Evolutionary conservation across 2,797 vertebrate species (phyloP).

Genomic region (Pangasius macronema): DNA sequence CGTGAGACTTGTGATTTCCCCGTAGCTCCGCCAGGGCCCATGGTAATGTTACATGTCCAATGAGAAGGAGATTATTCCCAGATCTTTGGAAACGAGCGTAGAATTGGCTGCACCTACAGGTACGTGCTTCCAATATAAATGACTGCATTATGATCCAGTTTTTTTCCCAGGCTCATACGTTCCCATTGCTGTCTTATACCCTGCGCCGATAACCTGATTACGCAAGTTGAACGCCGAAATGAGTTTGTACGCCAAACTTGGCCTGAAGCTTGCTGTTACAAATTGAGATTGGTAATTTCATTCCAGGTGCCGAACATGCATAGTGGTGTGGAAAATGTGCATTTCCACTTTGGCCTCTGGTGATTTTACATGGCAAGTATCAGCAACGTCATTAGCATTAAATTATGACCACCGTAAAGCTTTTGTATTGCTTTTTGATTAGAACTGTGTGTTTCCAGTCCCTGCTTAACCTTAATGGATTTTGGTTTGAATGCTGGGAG

Average conservation of each 20-base stretch:
- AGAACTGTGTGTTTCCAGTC: background rate
- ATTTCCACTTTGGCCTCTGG: background rate
- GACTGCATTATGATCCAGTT: background rate
- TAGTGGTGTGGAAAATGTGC: constrained; percentile 9
- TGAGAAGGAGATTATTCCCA: background rate
- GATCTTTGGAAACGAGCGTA: background rate
- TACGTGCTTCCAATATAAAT: background rate
- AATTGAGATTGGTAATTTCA: constrained; percentile 47
- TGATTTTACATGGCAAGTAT: background rate
- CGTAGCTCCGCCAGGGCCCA: background rate
- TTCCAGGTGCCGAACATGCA: constrained; percentile 18
- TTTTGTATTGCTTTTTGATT: background rate
- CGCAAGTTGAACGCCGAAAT: background rate
- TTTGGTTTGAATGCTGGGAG: background rate
- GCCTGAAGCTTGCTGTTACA: constrained; percentile 32
- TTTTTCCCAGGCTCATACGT: background rate
- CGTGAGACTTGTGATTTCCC: background rate
- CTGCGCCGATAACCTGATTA: background rate
- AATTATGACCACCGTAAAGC: background rate
- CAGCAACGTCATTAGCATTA: background rate
- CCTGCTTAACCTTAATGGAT: background rate
- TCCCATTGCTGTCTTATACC: background rate
- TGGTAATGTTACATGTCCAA: background rate
- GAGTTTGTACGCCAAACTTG: constrained; percentile 5
- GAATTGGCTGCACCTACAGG: background rate